These are phyloP conservation scores for Linnaemya tessellans DNA, from an alignment of 2,888 invertebrate genomes.

Conservation along the genomic window DNA sequence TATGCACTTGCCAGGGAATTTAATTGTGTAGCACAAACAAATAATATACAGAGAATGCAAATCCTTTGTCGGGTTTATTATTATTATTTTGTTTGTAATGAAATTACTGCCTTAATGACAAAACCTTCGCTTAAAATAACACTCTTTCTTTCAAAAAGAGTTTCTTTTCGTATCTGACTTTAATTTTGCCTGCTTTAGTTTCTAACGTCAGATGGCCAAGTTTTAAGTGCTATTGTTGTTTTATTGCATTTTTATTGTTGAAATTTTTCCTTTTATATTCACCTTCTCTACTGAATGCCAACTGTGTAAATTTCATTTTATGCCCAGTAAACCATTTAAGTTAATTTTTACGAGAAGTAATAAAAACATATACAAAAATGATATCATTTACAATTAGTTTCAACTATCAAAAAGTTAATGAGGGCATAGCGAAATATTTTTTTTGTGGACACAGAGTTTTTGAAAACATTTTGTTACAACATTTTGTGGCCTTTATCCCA, in stretches of 20 bases:
- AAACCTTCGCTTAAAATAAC: conserved; percentile 41
- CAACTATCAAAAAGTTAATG: too few species aligned
- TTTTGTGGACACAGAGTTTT: too few species aligned
- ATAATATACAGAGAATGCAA: background rate
- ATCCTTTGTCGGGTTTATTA: background rate
- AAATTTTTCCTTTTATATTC: too few species aligned
- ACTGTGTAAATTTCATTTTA: background rate
- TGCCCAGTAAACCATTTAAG: conserved; percentile 27
- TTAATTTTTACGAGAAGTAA: background rate
- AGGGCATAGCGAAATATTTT: too few species aligned
- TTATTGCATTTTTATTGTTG: background rate
- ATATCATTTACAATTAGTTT: too few species aligned
- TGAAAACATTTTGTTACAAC: too few species aligned
- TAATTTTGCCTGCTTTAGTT: background rate
- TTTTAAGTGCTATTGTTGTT: conserved; percentile 28
- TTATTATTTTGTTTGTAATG: conserved; percentile 11
- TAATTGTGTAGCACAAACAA: too few species aligned
- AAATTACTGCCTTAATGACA: conserved; percentile 50
- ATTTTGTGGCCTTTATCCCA: too few species aligned
- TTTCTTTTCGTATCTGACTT: background rate
- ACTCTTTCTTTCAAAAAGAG: background rate
- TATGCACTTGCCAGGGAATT: too few species aligned
- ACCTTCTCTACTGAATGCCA: background rate
- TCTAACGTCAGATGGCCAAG: background rate
- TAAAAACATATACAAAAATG: too few species aligned